These are phyloP conservation scores for Volucella inflata DNA, from an alignment of 2,888 invertebrate genomes.

Conservation along the genomic window DNA sequence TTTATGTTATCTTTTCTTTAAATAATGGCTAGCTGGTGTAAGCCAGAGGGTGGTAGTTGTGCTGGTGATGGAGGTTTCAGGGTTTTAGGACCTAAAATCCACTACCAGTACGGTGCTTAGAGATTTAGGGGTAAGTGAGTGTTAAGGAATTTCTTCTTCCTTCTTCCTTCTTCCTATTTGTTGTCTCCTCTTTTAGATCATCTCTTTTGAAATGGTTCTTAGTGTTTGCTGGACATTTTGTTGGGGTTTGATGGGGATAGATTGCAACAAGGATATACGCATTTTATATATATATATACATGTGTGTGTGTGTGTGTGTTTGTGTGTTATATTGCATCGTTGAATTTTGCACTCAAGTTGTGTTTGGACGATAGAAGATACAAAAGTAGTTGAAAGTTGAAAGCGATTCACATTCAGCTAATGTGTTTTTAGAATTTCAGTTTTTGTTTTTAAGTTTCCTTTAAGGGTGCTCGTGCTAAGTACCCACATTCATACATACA, in stretches of 20 bases:
- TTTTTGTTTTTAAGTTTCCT: background rate
- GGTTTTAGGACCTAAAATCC: background rate
- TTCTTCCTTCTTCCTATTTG: background rate
- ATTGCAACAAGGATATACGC: slow-evolving; percentile 16
- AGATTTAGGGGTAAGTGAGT: background rate
- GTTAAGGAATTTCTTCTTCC: slow-evolving; percentile 37
- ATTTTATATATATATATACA: no score
- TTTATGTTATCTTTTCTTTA: slow-evolving; percentile 75
- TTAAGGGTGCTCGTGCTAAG: background rate
- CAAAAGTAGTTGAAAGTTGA: slow-evolving; percentile 48
- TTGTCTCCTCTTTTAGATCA: slow-evolving; percentile 18
- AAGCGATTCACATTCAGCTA: slow-evolving; percentile 76
- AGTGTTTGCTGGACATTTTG: background rate
- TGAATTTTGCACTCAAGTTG: slow-evolving; percentile 14
- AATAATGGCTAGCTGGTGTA: slow-evolving; percentile 66
- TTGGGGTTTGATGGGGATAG: background rate
- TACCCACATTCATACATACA: no score
- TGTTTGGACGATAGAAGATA: slow-evolving; percentile 1
- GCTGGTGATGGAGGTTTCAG: slow-evolving; percentile 25
- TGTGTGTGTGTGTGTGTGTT: no score
- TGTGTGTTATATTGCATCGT: background rate
- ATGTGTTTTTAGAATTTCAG: slow-evolving; percentile 26
- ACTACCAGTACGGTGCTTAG: no score
- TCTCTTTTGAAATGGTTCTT: slow-evolving; percentile 1
- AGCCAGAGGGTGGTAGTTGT: slow-evolving; percentile 3